These are phyloP conservation scores for Aspidoscelis tigris DNA, from an alignment of 2,113 vertebrate genomes.

Conservation along the genomic window DNA sequence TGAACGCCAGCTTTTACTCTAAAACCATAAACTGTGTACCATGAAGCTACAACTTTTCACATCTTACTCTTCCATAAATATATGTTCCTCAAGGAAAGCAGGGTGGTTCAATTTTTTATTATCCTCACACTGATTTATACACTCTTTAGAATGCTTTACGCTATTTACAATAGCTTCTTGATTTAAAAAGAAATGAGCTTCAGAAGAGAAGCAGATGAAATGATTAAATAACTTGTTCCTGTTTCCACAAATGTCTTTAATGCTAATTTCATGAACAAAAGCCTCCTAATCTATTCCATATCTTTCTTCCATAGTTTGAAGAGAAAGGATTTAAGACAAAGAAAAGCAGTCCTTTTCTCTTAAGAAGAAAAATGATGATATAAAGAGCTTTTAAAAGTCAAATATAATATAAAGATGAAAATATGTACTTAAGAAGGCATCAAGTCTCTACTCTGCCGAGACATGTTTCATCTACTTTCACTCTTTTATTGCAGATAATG, in stretches of 20 bases:
- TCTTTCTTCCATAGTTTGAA: not conserved
- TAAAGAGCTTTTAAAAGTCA: not conserved
- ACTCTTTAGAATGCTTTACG: conserved; percentile 3
- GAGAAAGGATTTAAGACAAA: not conserved
- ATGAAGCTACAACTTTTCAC: conserved; percentile 46
- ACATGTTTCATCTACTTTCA: conserved; percentile 17
- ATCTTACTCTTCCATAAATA: conserved; percentile 51
- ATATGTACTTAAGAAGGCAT: conserved; percentile 6
- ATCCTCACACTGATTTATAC: conserved; percentile 35
- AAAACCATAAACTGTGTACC: conserved; percentile 58
- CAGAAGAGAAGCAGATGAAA: not conserved
- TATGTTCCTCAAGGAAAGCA: conserved; percentile 13
- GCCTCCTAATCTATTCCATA: conserved; percentile 23
- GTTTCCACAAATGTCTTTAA: conserved; percentile 19
- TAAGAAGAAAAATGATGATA: conserved; percentile 21
- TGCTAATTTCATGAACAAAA: conserved; percentile 17
- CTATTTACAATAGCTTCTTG: conserved; percentile 27
- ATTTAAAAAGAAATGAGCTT: conserved; percentile 7
- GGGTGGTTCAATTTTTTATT: conserved; percentile 48
- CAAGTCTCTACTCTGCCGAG: conserved; percentile 13
- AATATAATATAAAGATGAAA: not conserved
- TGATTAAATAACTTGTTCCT: not conserved
- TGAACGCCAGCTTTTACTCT: conserved; percentile 60
- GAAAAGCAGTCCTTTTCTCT: not conserved
- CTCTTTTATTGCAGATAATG: conserved; percentile 24